Conservation (phyloP, 2,797 vertebrate genomes). For the Coregonus suidteri region DNA sequence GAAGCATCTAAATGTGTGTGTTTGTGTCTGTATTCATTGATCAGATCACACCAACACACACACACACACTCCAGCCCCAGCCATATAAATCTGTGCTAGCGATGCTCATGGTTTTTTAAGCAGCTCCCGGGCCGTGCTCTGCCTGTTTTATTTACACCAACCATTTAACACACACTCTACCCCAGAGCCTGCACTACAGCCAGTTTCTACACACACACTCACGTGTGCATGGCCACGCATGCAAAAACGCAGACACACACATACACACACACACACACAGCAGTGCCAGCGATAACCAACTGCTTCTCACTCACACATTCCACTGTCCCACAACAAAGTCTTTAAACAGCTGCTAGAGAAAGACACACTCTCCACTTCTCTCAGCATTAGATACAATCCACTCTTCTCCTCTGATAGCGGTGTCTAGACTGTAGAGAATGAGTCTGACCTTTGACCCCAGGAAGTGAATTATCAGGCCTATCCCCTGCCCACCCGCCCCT, state of each 20-base stretch:
- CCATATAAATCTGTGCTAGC: constrained; percentile 44
- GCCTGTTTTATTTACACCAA: constrained; percentile 56
- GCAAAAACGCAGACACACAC: constrained; percentile 4
- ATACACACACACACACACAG: constrained; percentile 24
- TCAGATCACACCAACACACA: not conserved
- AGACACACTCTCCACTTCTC: not conserved
- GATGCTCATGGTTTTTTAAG: constrained; percentile 61
- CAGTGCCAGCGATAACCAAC: constrained; percentile 1
- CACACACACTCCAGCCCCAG: constrained; percentile 19
- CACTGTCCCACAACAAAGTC: constrained; percentile 3
- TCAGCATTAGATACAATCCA: no score
- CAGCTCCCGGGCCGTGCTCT: constrained; percentile 33
- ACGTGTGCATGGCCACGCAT: not conserved
- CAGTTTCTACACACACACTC: not conserved
- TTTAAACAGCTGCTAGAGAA: not conserved
- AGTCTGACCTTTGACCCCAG: constrained; percentile 28
- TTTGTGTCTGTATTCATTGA: not conserved
- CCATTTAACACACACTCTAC: constrained; percentile 42
- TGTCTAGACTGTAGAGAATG: constrained; percentile 15
- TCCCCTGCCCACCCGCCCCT: not conserved
- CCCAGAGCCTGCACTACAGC: not conserved
- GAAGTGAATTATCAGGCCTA: constrained; percentile 27
- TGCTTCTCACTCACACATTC: constrained; percentile 6
- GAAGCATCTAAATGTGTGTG: not conserved
- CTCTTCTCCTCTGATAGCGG: not conserved